These are phyloP conservation scores for Forbesichthys agassizii DNA, from an alignment of 2,113 vertebrate genomes.

Conservation along the genomic window DNA sequence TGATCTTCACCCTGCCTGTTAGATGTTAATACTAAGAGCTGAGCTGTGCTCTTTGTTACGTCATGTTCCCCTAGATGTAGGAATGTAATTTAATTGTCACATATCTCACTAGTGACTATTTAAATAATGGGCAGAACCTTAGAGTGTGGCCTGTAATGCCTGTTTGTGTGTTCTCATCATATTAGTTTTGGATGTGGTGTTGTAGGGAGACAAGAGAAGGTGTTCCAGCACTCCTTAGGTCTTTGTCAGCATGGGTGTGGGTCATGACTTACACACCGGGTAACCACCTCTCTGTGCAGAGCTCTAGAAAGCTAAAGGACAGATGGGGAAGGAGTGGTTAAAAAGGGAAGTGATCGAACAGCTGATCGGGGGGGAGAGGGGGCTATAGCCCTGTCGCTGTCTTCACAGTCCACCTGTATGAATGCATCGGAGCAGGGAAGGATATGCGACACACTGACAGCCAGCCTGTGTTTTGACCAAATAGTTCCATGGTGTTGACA, in stretches of 20 bases:
- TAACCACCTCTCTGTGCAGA: background rate
- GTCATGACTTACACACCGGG: background rate
- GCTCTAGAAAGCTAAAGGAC: background rate
- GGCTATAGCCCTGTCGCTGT: conserved; percentile 7
- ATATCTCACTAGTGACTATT: too few relatives aligned
- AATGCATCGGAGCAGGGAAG: conserved; percentile 8
- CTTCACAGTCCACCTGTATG: conserved; percentile 23
- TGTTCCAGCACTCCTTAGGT: background rate
- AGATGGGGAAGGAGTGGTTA: background rate
- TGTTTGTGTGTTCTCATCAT: background rate
- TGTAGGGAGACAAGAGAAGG: background rate
- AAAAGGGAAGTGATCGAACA: conserved; percentile 30
- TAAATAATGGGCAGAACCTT: too few relatives aligned
- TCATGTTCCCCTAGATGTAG: too few relatives aligned
- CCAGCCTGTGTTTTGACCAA: background rate
- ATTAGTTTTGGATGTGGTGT: background rate
- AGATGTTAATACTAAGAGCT: too few relatives aligned
- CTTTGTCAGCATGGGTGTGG: background rate
- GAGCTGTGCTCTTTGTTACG: too few relatives aligned
- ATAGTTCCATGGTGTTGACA: too few relatives aligned
- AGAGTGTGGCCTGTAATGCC: too few relatives aligned
- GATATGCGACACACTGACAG: background rate
- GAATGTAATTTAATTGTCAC: too few relatives aligned
- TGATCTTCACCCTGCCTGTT: too few relatives aligned
- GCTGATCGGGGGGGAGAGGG: conserved; percentile 17